Conservation (phyloP, 2,113 vertebrate species). For the Zootoca vivipara region DNA sequence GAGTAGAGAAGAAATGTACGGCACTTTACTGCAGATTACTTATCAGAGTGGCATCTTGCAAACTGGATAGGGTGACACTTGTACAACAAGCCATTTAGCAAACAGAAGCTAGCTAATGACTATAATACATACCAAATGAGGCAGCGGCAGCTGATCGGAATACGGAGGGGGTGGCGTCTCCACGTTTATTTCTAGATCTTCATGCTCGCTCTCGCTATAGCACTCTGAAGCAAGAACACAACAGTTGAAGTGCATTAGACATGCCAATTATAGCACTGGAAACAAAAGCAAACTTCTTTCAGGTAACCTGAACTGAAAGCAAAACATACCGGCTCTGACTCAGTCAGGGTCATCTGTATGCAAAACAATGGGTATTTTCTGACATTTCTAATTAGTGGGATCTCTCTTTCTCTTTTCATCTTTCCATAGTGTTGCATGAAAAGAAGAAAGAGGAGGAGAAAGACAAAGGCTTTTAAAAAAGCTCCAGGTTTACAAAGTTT, state of each 20-base stretch:
- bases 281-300: neutral
- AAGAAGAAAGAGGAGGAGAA: neutral
- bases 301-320: neutral
- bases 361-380: neutral
- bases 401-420: neutral
- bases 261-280: neutral
- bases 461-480: neutral
- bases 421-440: neutral
- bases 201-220: conserved; percentile 96
- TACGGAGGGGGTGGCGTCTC: conserved; percentile 83
- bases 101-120: conserved; percentile 15
- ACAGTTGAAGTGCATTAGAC: conserved; percentile 25
- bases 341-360: neutral
- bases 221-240: conserved; percentile 80
- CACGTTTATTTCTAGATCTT: conserved; percentile 83
- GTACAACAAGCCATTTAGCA: neutral
- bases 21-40: neutral
- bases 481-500: neutral
- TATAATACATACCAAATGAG: conserved; percentile 62
- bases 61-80: neutral
- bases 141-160: conserved; percentile 66
- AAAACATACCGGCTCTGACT: neutral
- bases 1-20: neutral
- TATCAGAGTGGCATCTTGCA: neutral
- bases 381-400: neutral